A percentile compares a stretch with the other conserved stretches of the same genome.
Evolutionary conservation across 2,113 vertebrate species (phyloP).

Genomic region (Syrmaticus mikado): DNA sequence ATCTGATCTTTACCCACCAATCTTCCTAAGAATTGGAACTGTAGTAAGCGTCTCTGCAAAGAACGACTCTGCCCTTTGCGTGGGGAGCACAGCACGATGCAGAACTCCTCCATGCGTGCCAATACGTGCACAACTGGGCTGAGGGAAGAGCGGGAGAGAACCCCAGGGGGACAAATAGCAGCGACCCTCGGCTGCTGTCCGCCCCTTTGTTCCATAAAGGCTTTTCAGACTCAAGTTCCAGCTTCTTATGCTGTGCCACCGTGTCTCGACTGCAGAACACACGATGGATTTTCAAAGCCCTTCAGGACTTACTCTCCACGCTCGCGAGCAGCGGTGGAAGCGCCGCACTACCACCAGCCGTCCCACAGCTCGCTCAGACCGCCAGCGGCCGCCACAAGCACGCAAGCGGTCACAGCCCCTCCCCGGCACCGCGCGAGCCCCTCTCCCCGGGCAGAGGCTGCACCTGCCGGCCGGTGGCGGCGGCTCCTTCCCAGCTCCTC

Average conservation of each 20-base stretch:
- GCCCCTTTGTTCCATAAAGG: not conserved
- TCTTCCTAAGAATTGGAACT: not conserved
- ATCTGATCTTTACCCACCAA: not conserved
- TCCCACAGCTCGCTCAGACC: not conserved
- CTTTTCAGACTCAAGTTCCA: not conserved
- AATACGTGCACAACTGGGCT: fast-evolving
- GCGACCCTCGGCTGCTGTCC: not conserved
- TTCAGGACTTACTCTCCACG: not conserved
- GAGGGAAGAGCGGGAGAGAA: not conserved
- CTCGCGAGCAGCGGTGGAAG: not conserved
- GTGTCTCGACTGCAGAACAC: not conserved
- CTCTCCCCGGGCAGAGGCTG: too few species aligned
- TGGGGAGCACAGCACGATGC: fast-evolving
- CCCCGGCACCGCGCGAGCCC: not conserved
- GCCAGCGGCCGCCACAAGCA: not conserved
- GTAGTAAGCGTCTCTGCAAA: not conserved
- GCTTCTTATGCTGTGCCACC: not conserved
- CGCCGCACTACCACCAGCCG: fast-evolving
- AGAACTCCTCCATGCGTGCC: not conserved
- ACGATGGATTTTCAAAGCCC: not conserved
- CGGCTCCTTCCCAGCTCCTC: too few species aligned
- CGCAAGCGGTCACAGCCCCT: not conserved
- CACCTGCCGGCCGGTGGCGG: too few species aligned
- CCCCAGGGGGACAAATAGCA: fast-evolving
- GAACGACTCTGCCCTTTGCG: not conserved